Base-by-base conservation (phyloP, 2,888 invertebrate species). In the Drosophila nigricruria region DNA sequence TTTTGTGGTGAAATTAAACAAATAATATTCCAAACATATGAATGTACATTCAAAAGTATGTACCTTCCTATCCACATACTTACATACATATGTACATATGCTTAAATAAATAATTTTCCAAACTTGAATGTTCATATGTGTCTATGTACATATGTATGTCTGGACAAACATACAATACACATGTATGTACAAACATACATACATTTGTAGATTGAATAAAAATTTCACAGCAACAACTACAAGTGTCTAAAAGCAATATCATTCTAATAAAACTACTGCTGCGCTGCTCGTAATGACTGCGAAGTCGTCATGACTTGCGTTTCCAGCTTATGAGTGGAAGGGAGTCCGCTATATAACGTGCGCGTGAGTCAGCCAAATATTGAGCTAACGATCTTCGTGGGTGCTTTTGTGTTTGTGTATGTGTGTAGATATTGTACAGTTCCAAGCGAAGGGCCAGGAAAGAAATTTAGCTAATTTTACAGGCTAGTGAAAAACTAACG, bases 241-340 rank as follows among this genome's bases (percentile, higher is more conserved):
- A 47, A 42, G 16, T 54, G 32, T 56, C 49, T 42, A 52, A 64
- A 45, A 60, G 57, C 53, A 58, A 70, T 56, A 58, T 53, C 16
- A 62, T 60, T 47, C 47, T 66, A 43, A 56, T 60, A 50, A 54
- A 60, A 49, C 42, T 42, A 9, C 14, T 36, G 20, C 25, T 58
- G 58, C 68, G 30, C 18, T 23, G 60, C 18, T 52, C 32, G 49
- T 54, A 8, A 38, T 23, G 53, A 58, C 71, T 59, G 45, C 40
- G 53, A 53, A 49, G 58, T 72, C 62, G 73, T 43, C 67, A 42
- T 79, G 79, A 79, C 73, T 73, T 77, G 79, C 79, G 18, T 64
- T 73, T 79, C 63, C 43, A 59, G 18, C n/a, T 38, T n/a, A 23
- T 18, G 25, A 1, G 62, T 49, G 71, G 9, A 25, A 74, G 67